Conservation (phyloP, 1,140 invertebrate genomes). For the Aethina tumida region DNA sequence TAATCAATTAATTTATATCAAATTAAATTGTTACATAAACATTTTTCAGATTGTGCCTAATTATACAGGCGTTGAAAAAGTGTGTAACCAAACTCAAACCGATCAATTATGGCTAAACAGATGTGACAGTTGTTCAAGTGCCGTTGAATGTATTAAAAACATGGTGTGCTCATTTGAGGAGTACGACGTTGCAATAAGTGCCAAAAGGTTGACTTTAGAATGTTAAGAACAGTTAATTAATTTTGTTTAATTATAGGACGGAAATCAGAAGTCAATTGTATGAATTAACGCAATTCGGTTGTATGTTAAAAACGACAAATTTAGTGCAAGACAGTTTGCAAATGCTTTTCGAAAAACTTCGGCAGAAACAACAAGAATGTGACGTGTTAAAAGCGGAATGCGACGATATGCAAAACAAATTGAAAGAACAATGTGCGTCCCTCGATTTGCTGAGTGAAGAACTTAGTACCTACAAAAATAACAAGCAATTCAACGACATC, state of each 20-base stretch:
- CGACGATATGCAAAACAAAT: background rate
- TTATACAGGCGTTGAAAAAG: too few relatives aligned
- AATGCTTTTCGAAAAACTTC: slow-evolving; percentile 7
- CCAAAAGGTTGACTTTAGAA: background rate
- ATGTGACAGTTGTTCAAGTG: too few relatives aligned
- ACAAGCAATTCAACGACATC: background rate
- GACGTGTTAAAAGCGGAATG: slow-evolving; percentile 3
- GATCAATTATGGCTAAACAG: too few relatives aligned
- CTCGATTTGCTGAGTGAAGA: background rate
- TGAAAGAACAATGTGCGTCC: background rate
- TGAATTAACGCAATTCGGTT: slow-evolving; percentile 18
- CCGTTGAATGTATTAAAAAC: background rate
- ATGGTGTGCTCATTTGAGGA: background rate
- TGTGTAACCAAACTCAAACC: too few relatives aligned
- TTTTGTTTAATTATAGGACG: slow-evolving; percentile 1
- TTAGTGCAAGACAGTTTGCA: slow-evolving; percentile 13
- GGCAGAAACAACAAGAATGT: slow-evolving; percentile 7
- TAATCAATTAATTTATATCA: too few relatives aligned
- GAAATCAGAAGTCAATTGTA: slow-evolving; percentile 11
- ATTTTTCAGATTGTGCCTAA: too few relatives aligned
- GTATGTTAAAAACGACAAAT: slow-evolving; percentile 15
- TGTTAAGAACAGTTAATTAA: background rate
- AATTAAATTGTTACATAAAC: too few relatives aligned
- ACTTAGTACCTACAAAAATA: background rate
- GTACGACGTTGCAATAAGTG: slow-evolving; percentile 1